Evolutionary conservation across 2,888 invertebrate species (phyloP), one percentile per base, ranked within the genome.

Genomic region (Hermaeophaga mercurialis): DNA sequence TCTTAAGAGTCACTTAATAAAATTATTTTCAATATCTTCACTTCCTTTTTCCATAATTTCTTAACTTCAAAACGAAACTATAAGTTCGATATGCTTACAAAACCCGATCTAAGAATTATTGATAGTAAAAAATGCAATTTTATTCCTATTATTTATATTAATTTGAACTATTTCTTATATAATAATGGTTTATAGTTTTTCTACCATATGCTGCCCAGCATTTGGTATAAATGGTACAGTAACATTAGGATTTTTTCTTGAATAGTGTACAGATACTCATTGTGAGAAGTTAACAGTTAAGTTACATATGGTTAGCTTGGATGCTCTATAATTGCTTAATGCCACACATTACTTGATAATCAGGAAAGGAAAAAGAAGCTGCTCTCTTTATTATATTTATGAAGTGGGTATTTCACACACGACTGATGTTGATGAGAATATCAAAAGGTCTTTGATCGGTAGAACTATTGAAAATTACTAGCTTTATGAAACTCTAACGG

Each of bases 401-500:
- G 53, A 53, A 50, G 33, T 24, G 52, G 43, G 43, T 47, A 58
- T 63, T 66, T 64, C 66, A 63, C 64, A 66, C 64, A 63, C 58
- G 61, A 63, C 43, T 58, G 59, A 53, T 38, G 58, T 57, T 62
- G 63, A 61, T 55, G 60, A 34, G 57, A 62, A 55, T 47, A 54
- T 52, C 53, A 55, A 46, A 62, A 64, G 64, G 64, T 64, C 64
- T 64, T 63, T 61, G 63, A 63, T 63, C 63, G 49, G 39, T 38
- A 12, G 41, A 58, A 54, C 54, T 55, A 58, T 58, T 55, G 58
- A 44, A 58, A 55, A 58, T 58, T 55, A 47, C 36, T 39, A 54
- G 45, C 45, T 58, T 58, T 43, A 58, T 49, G 34, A 50, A 49
- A 49, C 48, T 55, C 49, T 56, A 55, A 49, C 55, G 55, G 55